Percentiles rank a stretch among this genome's conserved stretches.
These are phyloP conservation scores for Lobophora halterata DNA, from an alignment of 2,888 invertebrate species.

Conservation along the genomic window DNA sequence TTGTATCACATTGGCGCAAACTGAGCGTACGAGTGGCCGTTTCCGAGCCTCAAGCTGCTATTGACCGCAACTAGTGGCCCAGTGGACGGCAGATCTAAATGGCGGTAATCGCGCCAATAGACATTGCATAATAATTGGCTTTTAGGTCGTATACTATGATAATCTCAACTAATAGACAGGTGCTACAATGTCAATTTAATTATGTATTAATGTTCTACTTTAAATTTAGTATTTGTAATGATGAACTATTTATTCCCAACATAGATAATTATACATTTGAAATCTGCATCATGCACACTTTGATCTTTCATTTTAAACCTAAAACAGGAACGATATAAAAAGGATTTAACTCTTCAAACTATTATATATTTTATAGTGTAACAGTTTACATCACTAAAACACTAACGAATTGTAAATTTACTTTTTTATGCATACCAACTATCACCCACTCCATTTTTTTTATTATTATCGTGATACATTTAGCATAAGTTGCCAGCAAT, in stretches of 20 bases:
- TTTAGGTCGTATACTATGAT: too few species aligned
- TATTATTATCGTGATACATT: not conserved
- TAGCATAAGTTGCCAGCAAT: conserved; percentile 10
- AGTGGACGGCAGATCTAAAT: too few species aligned
- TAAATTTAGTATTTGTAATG: not conserved
- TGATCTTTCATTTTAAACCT: conserved; percentile 40
- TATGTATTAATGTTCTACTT: too few species aligned
- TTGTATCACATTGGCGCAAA: too few species aligned
- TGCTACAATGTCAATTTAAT: too few species aligned
- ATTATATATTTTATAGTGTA: conserved; percentile 48
- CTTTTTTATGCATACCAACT: conserved; percentile 15
- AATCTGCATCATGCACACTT: conserved; percentile 12
- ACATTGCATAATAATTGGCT: too few species aligned
- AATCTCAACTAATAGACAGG: too few species aligned
- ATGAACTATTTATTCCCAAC: conserved; percentile 3
- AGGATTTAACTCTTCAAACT: conserved; percentile 45
- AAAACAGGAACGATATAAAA: conserved; percentile 56
- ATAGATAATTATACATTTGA: conserved; percentile 6
- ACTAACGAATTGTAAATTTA: conserved; percentile 27
- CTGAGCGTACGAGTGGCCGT: too few species aligned
- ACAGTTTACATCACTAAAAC: conserved; percentile 39
- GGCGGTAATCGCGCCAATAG: too few species aligned
- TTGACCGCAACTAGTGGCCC: too few species aligned
- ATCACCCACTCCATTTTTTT: conserved; percentile 7
- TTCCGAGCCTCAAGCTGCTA: too few species aligned